Percentiles rank a stretch among this genome's conserved stretches.
phyloP scores from a whole-genome alignment of 2,888 invertebrate genomes.

The Petrolisthes manimaculis region DNA sequence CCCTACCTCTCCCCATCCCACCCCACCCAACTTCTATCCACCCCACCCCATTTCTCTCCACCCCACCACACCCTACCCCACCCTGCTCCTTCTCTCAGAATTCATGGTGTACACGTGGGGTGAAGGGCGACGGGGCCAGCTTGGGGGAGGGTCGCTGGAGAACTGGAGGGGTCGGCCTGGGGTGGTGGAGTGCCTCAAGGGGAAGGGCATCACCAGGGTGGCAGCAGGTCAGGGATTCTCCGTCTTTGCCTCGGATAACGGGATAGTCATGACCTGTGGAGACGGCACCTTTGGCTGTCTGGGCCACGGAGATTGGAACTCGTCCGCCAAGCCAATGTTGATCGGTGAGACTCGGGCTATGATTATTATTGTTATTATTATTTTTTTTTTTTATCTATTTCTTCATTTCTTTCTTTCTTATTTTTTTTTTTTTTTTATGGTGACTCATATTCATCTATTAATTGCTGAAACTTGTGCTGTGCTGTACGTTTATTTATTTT shows the following conservation, averaged over 20 bases:
- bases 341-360: conserved; percentile 68
- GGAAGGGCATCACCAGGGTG: conserved; percentile 75
- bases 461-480: neutral
- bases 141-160: conserved; percentile 74
- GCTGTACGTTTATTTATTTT: too few relatives aligned
- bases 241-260: conserved; percentile 78
- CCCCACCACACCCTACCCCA: neutral
- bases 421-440: neutral
- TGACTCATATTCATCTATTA: neutral
- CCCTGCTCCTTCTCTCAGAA: conserved; percentile 69
- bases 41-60: neutral
- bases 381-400: neutral
- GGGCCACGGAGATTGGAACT: conserved; percentile 76
- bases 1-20: neutral
- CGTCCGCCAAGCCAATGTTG: conserved; percentile 74
- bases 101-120: conserved; percentile 80
- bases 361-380: neutral
- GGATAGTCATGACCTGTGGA: conserved; percentile 79
- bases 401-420: neutral
- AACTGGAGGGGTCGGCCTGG: conserved; percentile 75
- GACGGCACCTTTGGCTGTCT: conserved; percentile 76
- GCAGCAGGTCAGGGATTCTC: conserved; percentile 66
- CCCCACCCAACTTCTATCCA: neutral
- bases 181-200: conserved; percentile 75
- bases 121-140: conserved; percentile 77